Conservation (phyloP, 2,888 invertebrate species). For the Drosophila robusta region DNA sequence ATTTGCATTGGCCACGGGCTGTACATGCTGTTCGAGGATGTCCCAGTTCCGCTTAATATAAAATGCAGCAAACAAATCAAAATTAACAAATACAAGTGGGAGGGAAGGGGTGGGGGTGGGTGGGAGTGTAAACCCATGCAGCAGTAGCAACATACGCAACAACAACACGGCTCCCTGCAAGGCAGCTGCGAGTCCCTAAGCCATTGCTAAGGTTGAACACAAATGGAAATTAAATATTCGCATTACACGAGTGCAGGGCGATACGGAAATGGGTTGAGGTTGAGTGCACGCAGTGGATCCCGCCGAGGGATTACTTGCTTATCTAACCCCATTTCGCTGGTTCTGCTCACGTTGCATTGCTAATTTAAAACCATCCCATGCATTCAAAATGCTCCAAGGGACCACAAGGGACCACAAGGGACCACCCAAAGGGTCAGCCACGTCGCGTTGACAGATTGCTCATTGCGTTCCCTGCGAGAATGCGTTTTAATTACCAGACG, state of each 20-base stretch:
- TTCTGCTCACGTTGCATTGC: conserved; percentile 19
- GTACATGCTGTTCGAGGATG: neutral
- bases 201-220: conserved; percentile 32
- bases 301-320: conserved; percentile 8
- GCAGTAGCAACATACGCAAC: conserved; percentile 26
- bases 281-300: too few relatives aligned
- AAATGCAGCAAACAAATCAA: conserved; percentile 76
- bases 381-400: conserved; percentile 53
- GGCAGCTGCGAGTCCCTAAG: conserved; percentile 20
- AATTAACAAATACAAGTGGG: conserved; percentile 70
- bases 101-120: neutral
- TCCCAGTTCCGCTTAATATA: conserved; percentile 30
- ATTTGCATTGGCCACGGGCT: conserved; percentile 52
- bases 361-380: conserved; percentile 47
- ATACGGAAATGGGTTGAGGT: neutral
- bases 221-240: conserved; percentile 56
- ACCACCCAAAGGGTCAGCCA: neutral
- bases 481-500: conserved; percentile 56
- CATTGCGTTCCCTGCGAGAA: conserved; percentile 13
- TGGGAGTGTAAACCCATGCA: neutral
- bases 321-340: conserved; percentile 28
- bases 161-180: conserved; percentile 29
- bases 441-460: conserved; percentile 18
- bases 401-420: conserved; percentile 1
- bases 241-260: neutral